These are phyloP conservation scores for Cataglyphis albicans DNA, from an alignment of 2,888 invertebrate species.

Conservation along the genomic window DNA sequence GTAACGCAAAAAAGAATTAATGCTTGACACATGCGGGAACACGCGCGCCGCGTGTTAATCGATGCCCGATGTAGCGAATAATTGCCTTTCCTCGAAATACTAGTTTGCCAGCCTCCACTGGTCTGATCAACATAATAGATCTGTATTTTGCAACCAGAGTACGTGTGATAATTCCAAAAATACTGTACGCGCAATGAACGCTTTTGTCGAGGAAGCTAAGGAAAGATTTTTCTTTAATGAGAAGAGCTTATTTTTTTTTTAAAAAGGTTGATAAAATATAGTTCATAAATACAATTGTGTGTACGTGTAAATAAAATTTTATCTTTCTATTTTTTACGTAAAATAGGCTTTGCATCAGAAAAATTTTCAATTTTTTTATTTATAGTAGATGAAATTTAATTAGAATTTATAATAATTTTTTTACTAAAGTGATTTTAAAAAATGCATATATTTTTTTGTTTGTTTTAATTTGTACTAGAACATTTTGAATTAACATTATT, in stretches of 20 bases:
- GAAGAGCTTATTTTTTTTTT: neutral
- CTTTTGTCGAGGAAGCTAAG: constrained; percentile 3
- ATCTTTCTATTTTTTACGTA: no score
- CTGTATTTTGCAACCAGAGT: constrained; percentile 30
- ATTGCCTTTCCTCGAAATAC: constrained; percentile 42
- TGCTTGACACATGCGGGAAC: constrained; percentile 36
- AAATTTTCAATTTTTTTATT: neutral
- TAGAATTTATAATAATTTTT: neutral
- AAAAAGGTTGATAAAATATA: neutral
- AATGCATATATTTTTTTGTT: neutral
- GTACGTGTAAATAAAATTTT: neutral
- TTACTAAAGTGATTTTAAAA: neutral
- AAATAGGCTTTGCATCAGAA: neutral
- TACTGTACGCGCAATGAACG: neutral
- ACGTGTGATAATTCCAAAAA: constrained; percentile 6
- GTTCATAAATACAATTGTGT: neutral
- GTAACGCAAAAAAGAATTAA: constrained; percentile 48
- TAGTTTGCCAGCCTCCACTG: neutral
- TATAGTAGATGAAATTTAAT: neutral
- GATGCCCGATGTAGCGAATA: constrained; percentile 20
- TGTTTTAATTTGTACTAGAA: neutral
- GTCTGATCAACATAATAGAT: constrained; percentile 2
- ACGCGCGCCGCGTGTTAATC: constrained; percentile 33
- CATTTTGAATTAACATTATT: neutral
- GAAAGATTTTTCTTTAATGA: constrained; percentile 17